Conservation (phyloP, 2,113 vertebrate species). For the Panthera tigris region DNA sequence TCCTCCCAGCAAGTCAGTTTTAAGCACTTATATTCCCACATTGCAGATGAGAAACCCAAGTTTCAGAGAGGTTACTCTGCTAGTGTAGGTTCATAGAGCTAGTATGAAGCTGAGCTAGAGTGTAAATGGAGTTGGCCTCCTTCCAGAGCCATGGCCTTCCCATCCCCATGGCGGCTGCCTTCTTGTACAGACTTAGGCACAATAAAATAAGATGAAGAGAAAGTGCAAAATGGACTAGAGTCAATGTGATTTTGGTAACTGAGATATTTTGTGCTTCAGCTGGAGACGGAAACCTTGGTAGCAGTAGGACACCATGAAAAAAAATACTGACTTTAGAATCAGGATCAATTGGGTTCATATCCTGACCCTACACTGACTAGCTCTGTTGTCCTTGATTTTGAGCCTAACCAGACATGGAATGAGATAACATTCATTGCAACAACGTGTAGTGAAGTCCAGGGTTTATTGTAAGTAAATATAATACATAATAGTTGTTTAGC, state of each 20-base stretch:
- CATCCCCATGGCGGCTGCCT: not conserved
- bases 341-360: not conserved
- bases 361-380: not conserved
- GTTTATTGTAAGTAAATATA: conserved; percentile 6
- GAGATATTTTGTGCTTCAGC: not conserved
- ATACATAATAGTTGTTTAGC: not conserved
- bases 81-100: not conserved
- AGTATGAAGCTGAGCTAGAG: not conserved
- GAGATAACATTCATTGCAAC: not conserved
- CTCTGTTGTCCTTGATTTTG: not conserved
- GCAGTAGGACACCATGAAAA: not conserved
- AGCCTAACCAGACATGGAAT: not conserved
- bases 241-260: not conserved
- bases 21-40: not conserved
- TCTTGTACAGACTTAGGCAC: not conserved
- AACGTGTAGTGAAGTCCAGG: not conserved
- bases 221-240: not conserved
- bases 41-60: not conserved
- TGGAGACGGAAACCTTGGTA: not conserved
- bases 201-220: not conserved
- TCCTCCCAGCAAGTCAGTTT: not conserved
- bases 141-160: not conserved
- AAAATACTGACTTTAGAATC: not conserved
- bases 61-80: conserved; percentile 25
- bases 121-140: not conserved